These are phyloP conservation scores for Rhabdophis nuchalis DNA, from an alignment of 2,797 vertebrate genomes.

Conservation along the genomic window DNA sequence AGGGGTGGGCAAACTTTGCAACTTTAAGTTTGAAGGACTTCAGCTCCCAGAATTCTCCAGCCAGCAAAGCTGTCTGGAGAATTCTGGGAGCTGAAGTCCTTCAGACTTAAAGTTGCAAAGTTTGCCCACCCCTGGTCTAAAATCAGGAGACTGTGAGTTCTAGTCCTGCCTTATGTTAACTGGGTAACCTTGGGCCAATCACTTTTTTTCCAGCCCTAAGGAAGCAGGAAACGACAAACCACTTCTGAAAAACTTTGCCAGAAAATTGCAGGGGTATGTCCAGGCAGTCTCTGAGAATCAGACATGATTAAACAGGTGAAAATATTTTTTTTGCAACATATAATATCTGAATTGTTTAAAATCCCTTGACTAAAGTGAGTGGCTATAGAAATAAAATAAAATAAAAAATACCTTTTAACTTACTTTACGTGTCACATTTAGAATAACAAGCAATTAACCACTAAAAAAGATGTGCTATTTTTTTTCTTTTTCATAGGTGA, in stretches of 20 bases:
- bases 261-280: not conserved
- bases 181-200: not conserved
- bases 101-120: too few species aligned
- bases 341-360: not conserved
- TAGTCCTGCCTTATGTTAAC: not conserved
- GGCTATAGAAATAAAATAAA: constrained; percentile 38
- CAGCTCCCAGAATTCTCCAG: too few species aligned
- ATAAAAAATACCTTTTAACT: constrained; percentile 75
- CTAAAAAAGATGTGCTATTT: constrained; percentile 66
- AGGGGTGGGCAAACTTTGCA: too few species aligned
- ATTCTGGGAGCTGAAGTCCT: too few species aligned
- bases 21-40: too few species aligned
- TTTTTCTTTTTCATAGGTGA: constrained; percentile 61
- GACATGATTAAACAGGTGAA: not conserved
- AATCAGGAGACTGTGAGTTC: not conserved
- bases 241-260: not conserved
- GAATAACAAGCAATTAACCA: constrained; percentile 76
- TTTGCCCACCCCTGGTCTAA: too few species aligned
- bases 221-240: not conserved
- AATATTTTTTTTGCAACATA: not conserved
- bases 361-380: not conserved
- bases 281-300: not conserved
- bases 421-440: constrained; percentile 75
- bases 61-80: too few species aligned
- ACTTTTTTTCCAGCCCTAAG: not conserved